Conservation (phyloP, 2,888 invertebrate genomes). For the Pyrrhia umbra region DNA sequence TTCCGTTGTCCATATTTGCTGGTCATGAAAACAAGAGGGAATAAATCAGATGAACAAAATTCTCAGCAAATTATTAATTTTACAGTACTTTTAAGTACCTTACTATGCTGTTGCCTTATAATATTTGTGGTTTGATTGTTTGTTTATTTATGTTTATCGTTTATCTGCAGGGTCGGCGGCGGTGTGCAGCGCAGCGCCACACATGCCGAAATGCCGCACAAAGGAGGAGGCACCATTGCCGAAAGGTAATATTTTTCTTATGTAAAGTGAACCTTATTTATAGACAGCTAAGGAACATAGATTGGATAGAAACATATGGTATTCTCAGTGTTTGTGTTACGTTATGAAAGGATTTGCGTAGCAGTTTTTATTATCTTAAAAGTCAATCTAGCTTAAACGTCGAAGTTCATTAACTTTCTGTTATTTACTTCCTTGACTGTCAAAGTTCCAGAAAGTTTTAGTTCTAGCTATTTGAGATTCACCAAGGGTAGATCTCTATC, state of each 20-base stretch:
- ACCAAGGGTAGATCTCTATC: neutral
- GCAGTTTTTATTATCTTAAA: neutral
- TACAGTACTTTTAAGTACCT: neutral
- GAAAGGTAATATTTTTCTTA: conserved; percentile 81
- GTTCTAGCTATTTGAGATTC: neutral
- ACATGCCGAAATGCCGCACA: conserved; percentile 88
- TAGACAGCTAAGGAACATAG: neutral
- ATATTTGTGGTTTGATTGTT: neutral
- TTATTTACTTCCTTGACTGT: conserved; percentile 10
- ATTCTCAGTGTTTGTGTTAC: neutral
- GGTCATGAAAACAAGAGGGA: no score
- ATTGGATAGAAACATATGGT: no score
- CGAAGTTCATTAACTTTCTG: conserved; percentile 6
- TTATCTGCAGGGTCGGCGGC: conserved; percentile 80
- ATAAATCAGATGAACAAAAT: no score
- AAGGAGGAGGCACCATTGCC: conserved; percentile 89
- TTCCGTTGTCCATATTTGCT: no score
- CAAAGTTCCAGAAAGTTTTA: conserved; percentile 3
- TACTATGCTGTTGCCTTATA: neutral
- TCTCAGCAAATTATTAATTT: neutral
- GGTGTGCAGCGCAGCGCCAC: conserved; percentile 88
- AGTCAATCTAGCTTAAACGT: neutral
- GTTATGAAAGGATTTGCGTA: no score
- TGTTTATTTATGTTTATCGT: conserved; percentile 31
- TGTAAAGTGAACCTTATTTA: neutral